Base-by-base conservation (phyloP, 2,888 invertebrate species). In the Drosophila neonasuta region DNA sequence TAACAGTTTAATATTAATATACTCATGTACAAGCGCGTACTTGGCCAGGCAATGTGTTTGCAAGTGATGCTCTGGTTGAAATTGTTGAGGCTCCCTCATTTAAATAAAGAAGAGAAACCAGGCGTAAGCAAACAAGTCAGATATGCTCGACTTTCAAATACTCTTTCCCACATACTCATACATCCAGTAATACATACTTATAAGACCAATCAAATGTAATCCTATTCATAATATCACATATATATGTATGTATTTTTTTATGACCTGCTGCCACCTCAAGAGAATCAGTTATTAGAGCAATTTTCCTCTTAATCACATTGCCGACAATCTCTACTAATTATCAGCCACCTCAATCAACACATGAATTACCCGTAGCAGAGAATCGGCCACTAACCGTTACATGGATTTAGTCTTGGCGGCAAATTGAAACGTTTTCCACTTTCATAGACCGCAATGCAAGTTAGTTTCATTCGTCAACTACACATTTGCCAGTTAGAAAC, bases 1-100 rank as follows among this genome's bases (percentile, higher is more conserved):
- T 66, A 66, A 61, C 64, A 77, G 67, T 50, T 74, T 68, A 61
- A 77, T 67, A 60, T 74, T 77, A 77, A 80, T 71, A 66, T 15
- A 55, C 13, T 59, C 51, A 34, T 73, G 68, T 57, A 62, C 34
- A 61, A 65, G 24, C 50, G 42, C 39, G 11, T 49, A 41, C 56
- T 45, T 44, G 41, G 8, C 15, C 34, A 46, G 54, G 32, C n/a
- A 39, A 17, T 55, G 41, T 45, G 39, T 48, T 59, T 60, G 56
- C 50, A 42, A 62, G 58, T 39, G 67, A 48, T 63, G 57, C 63
- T 74, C 76, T 71, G 71, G 50, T 66, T 77, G 64, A 70, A 62
- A 60, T 74, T 78, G 68, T 49, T 71, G 39, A 64, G 67, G 66
- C 62, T 54, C 30, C 24, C 73, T 75, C 58, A 77, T 81, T 81